These are phyloP conservation scores for Galemys pyrenaicus DNA, from an alignment of 2,113 vertebrate genomes.

Conservation along the genomic window DNA sequence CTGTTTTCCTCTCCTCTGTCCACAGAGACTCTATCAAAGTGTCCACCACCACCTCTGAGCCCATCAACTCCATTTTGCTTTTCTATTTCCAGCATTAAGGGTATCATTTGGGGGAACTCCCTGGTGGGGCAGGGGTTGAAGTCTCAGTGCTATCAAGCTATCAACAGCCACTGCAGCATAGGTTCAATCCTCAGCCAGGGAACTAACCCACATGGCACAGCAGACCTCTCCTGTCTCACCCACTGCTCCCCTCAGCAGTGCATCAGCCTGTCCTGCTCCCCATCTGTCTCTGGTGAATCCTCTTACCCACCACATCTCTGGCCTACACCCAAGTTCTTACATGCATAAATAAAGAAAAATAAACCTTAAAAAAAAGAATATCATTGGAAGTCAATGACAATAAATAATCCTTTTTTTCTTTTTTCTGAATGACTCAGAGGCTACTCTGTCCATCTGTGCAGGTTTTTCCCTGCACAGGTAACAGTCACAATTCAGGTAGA, in stretches of 20 bases:
- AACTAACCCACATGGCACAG: no score
- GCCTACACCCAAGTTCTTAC: background rate
- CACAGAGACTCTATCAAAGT: background rate
- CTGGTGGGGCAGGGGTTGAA: no score
- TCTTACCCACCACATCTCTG: no score
- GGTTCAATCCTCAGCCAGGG: no score
- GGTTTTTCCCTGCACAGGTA: background rate
- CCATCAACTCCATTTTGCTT: background rate
- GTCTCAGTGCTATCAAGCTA: no score
- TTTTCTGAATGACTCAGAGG: background rate
- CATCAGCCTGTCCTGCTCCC: no score
- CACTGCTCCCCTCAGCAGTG: no score
- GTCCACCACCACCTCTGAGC: background rate
- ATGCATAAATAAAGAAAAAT: background rate
- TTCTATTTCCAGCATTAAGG: background rate
- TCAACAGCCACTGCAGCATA: no score
- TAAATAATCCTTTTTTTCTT: no score
- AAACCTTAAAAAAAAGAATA: background rate
- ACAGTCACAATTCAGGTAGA: background rate
- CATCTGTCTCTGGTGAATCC: no score
- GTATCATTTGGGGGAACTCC: background rate
- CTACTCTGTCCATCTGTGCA: background rate
- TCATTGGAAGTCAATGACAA: no score
- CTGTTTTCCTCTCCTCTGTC: background rate
- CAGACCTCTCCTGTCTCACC: no score